Conservation (phyloP, 1,140 invertebrate genomes). For the Gryllus bimaculatus region DNA sequence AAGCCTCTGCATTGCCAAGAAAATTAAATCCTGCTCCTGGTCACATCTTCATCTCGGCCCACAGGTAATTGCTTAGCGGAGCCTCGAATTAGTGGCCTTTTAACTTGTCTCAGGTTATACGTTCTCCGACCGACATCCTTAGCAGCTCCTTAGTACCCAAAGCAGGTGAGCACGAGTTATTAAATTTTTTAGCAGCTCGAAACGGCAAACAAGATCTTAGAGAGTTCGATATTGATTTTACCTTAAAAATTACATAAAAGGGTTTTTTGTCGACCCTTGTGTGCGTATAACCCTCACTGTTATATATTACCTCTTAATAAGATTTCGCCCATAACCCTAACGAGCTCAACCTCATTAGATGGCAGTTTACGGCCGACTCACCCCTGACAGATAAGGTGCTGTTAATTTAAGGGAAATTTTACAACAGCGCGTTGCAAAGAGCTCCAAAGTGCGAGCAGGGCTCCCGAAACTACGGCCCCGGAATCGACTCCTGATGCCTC, state of each 20-base stretch:
- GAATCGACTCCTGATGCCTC: no score
- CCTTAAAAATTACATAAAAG: constrained; percentile 1
- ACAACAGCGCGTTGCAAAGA: not conserved
- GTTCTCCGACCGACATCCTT: no score
- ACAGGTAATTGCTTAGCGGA: no score
- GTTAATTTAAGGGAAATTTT: constrained; percentile 1
- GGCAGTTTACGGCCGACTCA: not conserved
- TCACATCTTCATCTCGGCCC: no score
- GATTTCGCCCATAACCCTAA: not conserved
- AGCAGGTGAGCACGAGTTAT: not conserved
- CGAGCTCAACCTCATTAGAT: not conserved
- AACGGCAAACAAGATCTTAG: not conserved
- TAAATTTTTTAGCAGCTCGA: not conserved
- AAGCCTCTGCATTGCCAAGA: no score
- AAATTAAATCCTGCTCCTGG: no score
- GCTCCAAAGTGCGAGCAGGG: no score
- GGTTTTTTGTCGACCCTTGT: not conserved
- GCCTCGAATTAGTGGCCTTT: no score
- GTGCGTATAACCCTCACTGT: not conserved
- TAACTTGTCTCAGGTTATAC: no score
- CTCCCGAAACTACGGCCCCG: no score
- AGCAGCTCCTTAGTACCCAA: not conserved
- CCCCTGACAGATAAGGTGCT: not conserved
- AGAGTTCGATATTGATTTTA: not conserved
- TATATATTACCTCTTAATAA: constrained; percentile 2